Percentiles rank a stretch among this genome's conserved stretches.
phyloP scores from a whole-genome alignment of 2,113 vertebrate genomes.

The Aepyceros melampus region DNA sequence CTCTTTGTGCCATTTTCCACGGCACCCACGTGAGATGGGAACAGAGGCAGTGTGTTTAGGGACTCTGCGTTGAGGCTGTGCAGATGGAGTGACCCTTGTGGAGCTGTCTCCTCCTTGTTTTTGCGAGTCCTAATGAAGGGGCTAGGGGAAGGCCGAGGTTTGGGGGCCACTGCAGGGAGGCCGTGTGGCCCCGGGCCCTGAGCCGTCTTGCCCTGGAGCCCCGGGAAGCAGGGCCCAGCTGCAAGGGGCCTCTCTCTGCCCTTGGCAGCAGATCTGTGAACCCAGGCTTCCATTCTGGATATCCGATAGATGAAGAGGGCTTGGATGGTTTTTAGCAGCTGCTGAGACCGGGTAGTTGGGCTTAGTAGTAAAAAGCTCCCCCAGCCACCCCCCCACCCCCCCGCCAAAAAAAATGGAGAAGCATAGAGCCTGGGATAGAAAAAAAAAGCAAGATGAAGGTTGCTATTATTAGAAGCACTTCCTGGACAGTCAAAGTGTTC shows the following conservation, averaged over 20 bases:
- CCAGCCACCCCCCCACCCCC: too few relatives aligned
- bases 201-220: constrained; percentile 10
- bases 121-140: background rate
- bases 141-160: background rate
- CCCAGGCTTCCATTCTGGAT: constrained; percentile 33
- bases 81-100: accelerated
- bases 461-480: background rate
- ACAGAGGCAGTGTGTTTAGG: background rate
- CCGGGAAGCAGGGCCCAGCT: background rate
- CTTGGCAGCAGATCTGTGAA: background rate
- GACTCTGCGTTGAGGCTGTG: background rate
- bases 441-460: background rate
- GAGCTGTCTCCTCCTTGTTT: background rate
- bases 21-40: constrained; percentile 57
- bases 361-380: background rate
- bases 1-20: constrained; percentile 70
- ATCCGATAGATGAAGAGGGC: constrained; percentile 29
- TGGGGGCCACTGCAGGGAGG: background rate
- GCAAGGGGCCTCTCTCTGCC: background rate
- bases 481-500: background rate
- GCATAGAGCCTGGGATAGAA: background rate
- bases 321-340: constrained; percentile 41
- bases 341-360: background rate
- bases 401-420: background rate
- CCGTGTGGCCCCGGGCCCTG: background rate